Base-by-base conservation (phyloP, 92 coral and sea anemone species). In the Paragorgia papillata region DNA sequence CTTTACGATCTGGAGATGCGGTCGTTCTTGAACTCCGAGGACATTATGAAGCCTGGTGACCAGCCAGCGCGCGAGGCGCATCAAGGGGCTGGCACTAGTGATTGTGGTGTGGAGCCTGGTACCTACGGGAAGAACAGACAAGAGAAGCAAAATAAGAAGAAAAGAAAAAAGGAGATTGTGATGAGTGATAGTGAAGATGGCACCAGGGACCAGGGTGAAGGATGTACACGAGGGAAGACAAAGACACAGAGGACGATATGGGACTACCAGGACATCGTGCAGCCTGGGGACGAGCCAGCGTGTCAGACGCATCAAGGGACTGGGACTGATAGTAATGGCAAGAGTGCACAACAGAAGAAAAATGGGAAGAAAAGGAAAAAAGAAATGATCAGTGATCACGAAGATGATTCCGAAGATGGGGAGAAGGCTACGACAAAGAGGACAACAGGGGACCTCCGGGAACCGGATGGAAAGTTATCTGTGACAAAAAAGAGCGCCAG, bases 1-100 rank as follows among this genome's bases (percentile, higher is more conserved):
- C 65, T 79, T 27, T 95, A 91, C 73, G 99, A 89, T 75, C 85
- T 89, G 56, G 99, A 95, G 74, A 95, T 95, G 99, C 82, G 79
- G 85, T 80, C 97, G 24, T 92, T 88, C 71, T 81, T 92, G 34
- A 84, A 92, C 58, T 88, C 84, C 18, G 92, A 84, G 10, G 97
- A 92, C 66, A 69, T 92, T 24, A 22, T 82, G 44, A 60, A 51
- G 34, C 85, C 87, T 66, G 82, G 51, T 20, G 68, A 32, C 22
- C 32, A 37, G 39, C n/a, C 44, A 27, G 58, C 31, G 25, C 20
- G 27, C 32, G 73, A n/a, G 24, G 32, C 40, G 7, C 60, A 19
- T 9, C 15, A 4, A 8, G 44, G 55, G 22, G 15, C 48, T 63
- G 61, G 34, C 51, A 66, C 30, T 20, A 57, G 21, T 13, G 74